These are phyloP conservation scores for Oncopodura yosiiana DNA, from an alignment of 1,140 invertebrate genomes.

Conservation along the genomic window DNA sequence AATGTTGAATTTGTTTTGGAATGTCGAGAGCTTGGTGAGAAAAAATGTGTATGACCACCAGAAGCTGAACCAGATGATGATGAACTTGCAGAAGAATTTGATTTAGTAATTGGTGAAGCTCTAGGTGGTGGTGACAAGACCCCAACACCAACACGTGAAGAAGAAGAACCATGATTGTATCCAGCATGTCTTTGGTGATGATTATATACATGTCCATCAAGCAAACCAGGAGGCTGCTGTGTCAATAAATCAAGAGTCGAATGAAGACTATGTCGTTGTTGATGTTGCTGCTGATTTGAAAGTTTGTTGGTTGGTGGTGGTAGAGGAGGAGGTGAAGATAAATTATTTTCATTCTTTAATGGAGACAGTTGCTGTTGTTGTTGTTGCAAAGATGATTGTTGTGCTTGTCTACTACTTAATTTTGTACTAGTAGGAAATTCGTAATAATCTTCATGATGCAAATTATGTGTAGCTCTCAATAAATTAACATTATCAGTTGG, in stretches of 20 bases:
- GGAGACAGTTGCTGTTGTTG: not conserved
- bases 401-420: slow-evolving; percentile 4
- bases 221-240: not conserved
- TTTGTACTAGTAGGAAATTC: slow-evolving; percentile 34
- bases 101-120: slow-evolving; percentile 1
- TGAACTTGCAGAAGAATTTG: not conserved
- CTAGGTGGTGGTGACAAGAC: not conserved
- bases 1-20: slow-evolving; percentile 2
- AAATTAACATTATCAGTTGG: not conserved
- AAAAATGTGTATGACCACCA: too few relatives aligned
- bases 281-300: not conserved
- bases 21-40: slow-evolving; percentile 13
- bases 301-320: not conserved
- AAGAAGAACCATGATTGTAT: not conserved
- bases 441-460: slow-evolving; percentile 30
- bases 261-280: slow-evolving; percentile 21
- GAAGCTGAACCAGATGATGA: not conserved
- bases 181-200: not conserved
- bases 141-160: not conserved
- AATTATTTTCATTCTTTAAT: not conserved
- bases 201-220: too few relatives aligned
- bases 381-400: not conserved
- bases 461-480: not conserved
- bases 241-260: slow-evolving; percentile 29
- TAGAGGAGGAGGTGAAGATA: not conserved